phyloP scores from a whole-genome alignment of 2,797 vertebrate species.

The Arrhamphus sclerolepis region DNA sequence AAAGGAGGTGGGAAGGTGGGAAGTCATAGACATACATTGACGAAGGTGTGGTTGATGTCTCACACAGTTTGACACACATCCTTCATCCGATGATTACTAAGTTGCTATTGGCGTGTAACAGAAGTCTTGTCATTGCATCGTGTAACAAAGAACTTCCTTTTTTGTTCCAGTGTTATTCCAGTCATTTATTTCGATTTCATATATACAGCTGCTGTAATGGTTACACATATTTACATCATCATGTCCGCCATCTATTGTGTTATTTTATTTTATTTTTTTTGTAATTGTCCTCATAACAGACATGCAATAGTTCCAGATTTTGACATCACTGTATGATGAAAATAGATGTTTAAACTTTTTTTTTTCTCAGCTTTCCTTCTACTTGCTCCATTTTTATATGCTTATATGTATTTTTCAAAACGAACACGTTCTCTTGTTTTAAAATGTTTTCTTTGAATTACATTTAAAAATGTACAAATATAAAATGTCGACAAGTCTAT shows the following conservation, averaged over 20 bases:
- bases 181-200: too few relatives aligned
- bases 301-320: too few relatives aligned
- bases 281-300: not conserved
- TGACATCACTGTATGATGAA: not conserved
- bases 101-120: not conserved
- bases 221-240: not conserved
- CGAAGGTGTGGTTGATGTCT: too few relatives aligned
- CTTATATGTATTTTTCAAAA: not conserved
- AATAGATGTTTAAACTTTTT: not conserved
- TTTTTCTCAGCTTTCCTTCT: too few relatives aligned
- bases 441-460: not conserved
- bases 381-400: not conserved
- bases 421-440: not conserved
- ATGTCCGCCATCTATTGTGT: not conserved
- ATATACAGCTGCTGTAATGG: not conserved
- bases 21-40: not conserved
- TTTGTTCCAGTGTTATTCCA: not conserved
- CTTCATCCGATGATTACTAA: not conserved
- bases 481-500: not conserved
- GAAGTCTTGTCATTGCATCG: constrained; percentile 15
- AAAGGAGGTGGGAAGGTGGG: constrained; percentile 15
- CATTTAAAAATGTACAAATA: not conserved
- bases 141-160: not conserved
- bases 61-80: constrained; percentile 22
- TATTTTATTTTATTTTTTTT: not conserved